Percentiles rank a stretch among this genome's conserved stretches.
These are phyloP conservation scores for Amphiprion ocellaris DNA, from an alignment of 2,113 vertebrate species.

Conservation along the genomic window DNA sequence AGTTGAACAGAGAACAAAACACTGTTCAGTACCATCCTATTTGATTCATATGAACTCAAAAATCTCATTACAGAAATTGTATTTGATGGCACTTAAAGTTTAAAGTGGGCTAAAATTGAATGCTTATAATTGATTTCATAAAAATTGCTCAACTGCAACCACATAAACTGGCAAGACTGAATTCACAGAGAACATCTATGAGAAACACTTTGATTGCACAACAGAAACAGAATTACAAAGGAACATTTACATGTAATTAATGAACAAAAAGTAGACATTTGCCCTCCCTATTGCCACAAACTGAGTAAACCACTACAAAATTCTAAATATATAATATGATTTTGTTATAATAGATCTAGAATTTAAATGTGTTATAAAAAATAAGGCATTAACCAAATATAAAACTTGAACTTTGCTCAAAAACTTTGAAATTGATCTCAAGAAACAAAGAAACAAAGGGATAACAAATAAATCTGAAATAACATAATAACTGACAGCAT, in stretches of 20 bases:
- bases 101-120: conserved; percentile 20
- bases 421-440: background rate
- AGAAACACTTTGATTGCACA: background rate
- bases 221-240: background rate
- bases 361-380: background rate
- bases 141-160: background rate
- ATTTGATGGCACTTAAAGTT: background rate
- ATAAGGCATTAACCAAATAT: background rate
- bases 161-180: background rate
- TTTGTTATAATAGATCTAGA: background rate
- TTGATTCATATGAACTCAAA: too few relatives aligned
- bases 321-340: background rate
- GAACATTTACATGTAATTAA: background rate
- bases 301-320: conserved; percentile 17
- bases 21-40: too few relatives aligned
- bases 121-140: background rate
- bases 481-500: conserved; percentile 2
- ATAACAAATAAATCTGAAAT: background rate
- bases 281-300: conserved; percentile 5
- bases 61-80: too few relatives aligned
- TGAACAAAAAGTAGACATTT: conserved; percentile 6
- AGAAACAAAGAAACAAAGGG: background rate
- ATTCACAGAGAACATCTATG: background rate
- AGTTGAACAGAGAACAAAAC: too few relatives aligned
- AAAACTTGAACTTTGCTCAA: background rate